phyloP scores from a whole-genome alignment of 2,797 vertebrate species.

The Oryzias sinensis region DNA sequence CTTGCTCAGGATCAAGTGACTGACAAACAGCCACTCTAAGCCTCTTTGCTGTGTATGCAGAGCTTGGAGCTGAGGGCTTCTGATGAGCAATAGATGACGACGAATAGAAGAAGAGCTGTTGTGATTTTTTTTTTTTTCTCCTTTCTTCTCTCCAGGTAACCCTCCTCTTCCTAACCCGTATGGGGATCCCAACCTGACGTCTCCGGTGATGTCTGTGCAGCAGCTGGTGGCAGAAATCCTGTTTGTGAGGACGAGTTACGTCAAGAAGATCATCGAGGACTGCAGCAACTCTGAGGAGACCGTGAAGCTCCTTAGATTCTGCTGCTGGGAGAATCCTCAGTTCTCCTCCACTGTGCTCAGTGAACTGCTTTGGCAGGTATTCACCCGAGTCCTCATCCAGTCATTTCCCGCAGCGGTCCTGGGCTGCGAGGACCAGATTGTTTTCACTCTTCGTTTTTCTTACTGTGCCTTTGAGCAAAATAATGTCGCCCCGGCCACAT shows the following conservation, averaged over 20 bases:
- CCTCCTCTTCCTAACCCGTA: constrained; percentile 95
- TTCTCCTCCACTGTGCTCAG: constrained; percentile 99
- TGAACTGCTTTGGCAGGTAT: constrained; percentile 99
- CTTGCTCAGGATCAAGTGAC: constrained; percentile 77
- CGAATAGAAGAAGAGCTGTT: not conserved
- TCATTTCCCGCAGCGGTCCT: not conserved
- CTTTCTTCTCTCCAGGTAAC: constrained; percentile 82
- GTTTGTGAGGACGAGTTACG: constrained; percentile 98
- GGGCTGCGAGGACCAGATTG: not conserved
- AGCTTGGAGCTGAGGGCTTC: constrained; percentile 72
- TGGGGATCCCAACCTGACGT: constrained; percentile 93
- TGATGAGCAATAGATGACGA: not conserved
- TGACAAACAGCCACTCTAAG: constrained; percentile 71
- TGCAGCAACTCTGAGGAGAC: constrained; percentile 99
- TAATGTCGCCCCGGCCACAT: too few relatives aligned
- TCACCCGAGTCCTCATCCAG: not conserved
- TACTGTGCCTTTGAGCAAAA: too few relatives aligned
- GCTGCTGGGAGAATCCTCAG: constrained; percentile 99
- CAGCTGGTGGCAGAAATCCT: constrained; percentile 96
- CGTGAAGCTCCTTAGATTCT: constrained; percentile 96
- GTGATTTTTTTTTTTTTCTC: not conserved
- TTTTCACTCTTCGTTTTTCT: too few relatives aligned
- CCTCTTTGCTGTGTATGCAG: constrained; percentile 46
- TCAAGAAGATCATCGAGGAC: constrained; percentile 99
- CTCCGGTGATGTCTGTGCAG: constrained; percentile 97